Base-by-base conservation (phyloP, 92 coral and sea anemone genomes). In the Actinernus sp. region DNA sequence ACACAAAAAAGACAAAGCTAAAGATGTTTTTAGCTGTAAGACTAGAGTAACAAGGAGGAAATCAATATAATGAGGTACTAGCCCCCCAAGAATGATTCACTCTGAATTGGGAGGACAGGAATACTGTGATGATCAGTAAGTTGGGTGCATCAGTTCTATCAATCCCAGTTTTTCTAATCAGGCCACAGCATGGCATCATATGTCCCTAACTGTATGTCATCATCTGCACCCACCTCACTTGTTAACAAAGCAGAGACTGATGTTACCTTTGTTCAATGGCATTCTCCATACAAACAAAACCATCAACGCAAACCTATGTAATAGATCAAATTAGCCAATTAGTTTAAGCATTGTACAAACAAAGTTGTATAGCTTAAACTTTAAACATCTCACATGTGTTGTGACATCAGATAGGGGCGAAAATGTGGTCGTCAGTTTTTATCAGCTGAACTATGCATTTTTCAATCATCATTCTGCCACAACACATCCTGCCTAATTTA, bases 331-430 rank as follows among this genome's bases (percentile, higher is more conserved):
- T n/a, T n/a, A n/a, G n/a, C n/a, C n/a, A n/a, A n/a, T n/a, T n/a
- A n/a, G n/a, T n/a, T n/a, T n/a, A n/a, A n/a, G n/a, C n/a, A n/a
- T n/a, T n/a, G n/a, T n/a, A n/a, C 41, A 36, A 7, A 7, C 8
- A 7, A 7, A 36, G 7, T 36, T 36, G 8, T 7, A 36, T 14
- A 36, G 14, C 7, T 36, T 7, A 7, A 36, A 36, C 7, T 7
- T 36, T 7, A 14, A 36, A 36, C 7, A 36, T 36, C 8, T 4
- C 10, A 4, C 52, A 45, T 7, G 4, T 4, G 22, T 45, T 45
- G 52, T 89, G 82, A 75, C 19, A 52, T 89, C 96, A 89, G 96
- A 68, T 89, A 89, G 96, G 90, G 88, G 92, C 87, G 90, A 89
- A 85, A 65, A 38, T 9, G 70, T 82, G 45, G 54, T 89, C 96